These are phyloP conservation scores for Chloromyia formosa DNA, from an alignment of 2,888 invertebrate genomes.

Conservation along the genomic window DNA sequence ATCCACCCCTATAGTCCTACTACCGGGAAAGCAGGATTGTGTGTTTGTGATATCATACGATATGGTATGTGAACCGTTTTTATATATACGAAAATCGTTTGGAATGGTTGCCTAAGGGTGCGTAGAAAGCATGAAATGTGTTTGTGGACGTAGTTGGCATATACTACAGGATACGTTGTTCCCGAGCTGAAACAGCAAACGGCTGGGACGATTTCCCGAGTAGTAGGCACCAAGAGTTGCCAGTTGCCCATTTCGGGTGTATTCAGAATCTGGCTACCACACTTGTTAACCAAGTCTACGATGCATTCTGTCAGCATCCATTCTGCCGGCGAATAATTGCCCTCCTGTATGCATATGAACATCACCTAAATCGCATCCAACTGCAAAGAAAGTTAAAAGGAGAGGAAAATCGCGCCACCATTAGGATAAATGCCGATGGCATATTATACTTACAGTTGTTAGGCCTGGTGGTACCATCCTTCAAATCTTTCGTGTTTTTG, in stretches of 20 bases:
- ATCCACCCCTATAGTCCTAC: constrained; percentile 4
- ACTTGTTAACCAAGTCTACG: neutral
- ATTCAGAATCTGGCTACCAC: neutral
- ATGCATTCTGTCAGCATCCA: neutral
- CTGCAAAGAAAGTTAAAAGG: neutral
- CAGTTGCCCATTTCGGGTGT: too few species aligned
- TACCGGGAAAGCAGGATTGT: neutral
- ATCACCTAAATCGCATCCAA: neutral
- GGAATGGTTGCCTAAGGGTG: constrained; percentile 15
- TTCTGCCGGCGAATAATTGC: neutral
- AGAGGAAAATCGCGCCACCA: neutral
- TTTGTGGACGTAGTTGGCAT: constrained; percentile 19
- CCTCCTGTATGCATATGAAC: neutral
- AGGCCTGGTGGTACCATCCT: neutral
- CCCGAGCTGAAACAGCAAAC: neutral
- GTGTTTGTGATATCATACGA: constrained; percentile 15
- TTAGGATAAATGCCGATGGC: neutral
- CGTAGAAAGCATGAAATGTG: constrained; percentile 22
- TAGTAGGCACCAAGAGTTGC: too few species aligned
- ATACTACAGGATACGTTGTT: neutral
- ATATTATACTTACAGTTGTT: neutral
- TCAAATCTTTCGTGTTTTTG: neutral
- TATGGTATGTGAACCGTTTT: neutral
- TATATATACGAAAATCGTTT: constrained; percentile 1
- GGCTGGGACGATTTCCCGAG: too few species aligned